A percentile compares a stretch with the other conserved stretches of the same genome.
These are phyloP conservation scores for Meteorus sp. DNA, from an alignment of 1,140 invertebrate species.

Conservation along the genomic window DNA sequence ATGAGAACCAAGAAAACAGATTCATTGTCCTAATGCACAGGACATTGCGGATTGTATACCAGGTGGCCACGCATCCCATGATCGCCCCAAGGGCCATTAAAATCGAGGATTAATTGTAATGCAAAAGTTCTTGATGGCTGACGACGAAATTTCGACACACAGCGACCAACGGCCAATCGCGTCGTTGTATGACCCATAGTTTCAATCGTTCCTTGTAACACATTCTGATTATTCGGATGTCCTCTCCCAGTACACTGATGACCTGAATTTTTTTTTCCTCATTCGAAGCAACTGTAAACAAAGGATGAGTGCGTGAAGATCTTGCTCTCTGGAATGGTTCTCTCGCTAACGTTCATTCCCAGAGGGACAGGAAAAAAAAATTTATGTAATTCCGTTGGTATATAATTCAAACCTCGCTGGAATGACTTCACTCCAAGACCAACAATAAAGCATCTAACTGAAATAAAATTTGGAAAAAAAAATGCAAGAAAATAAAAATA, in stretches of 20 bases:
- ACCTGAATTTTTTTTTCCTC: slow-evolving; percentile 30
- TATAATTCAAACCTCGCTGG: too few species aligned
- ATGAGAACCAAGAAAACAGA: slow-evolving; percentile 27
- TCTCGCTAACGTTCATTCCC: slow-evolving; percentile 6
- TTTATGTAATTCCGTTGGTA: too few species aligned
- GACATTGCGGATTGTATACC: slow-evolving; percentile 37
- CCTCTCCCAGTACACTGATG: slow-evolving; percentile 11
- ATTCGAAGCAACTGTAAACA: too few species aligned
- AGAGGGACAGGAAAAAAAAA: too few species aligned
- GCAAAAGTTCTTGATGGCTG: slow-evolving; percentile 48
- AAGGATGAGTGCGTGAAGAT: too few species aligned
- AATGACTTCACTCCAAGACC: too few species aligned
- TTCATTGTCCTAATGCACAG: slow-evolving; percentile 45
- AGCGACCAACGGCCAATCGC: slow-evolving; percentile 32
- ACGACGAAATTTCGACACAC: slow-evolving; percentile 35
- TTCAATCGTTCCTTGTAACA: neutral
- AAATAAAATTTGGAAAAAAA: too few species aligned
- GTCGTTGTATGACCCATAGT: neutral
- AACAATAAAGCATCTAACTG: too few species aligned
- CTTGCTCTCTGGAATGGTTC: neutral
- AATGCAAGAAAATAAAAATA: too few species aligned
- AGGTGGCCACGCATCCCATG: slow-evolving; percentile 45
- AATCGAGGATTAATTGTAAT: slow-evolving; percentile 46
- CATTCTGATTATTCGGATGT: neutral
- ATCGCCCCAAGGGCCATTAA: slow-evolving; percentile 48